Percentiles rank a stretch among this genome's conserved stretches.
Conservation (phyloP, 2,113 vertebrate species). For the Acrocephalus arundinaceus region DNA sequence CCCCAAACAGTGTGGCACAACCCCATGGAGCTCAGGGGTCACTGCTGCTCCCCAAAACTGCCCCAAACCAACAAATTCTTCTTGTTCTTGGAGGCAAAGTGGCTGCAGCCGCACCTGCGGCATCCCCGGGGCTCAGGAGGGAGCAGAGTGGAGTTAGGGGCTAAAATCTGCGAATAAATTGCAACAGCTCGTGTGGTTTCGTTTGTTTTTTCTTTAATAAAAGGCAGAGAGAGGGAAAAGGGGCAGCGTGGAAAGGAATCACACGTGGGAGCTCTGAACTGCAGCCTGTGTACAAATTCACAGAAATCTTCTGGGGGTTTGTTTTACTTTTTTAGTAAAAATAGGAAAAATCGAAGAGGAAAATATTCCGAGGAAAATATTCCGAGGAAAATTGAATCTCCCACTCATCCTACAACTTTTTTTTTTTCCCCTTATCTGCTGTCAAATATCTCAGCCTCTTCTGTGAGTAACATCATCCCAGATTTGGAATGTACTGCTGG, state of each 20-base stretch:
- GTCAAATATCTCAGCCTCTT: too few relatives aligned
- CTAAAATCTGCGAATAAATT: neutral
- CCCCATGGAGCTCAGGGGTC: accelerated
- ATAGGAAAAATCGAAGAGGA: neutral
- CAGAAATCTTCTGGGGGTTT: accelerated
- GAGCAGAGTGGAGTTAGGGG: neutral
- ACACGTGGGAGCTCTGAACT: neutral
- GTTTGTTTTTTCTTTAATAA: neutral
- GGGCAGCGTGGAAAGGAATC: neutral
- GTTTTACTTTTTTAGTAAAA: neutral
- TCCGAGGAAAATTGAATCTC: neutral
- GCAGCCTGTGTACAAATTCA: neutral
- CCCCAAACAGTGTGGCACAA: neutral
- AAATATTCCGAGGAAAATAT: too few relatives aligned
- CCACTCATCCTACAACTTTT: neutral
- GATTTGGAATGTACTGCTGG: too few relatives aligned
- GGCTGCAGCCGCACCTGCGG: neutral
- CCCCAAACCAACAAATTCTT: neutral
- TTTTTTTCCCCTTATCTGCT: neutral
- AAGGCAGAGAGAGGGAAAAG: neutral
- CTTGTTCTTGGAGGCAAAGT: neutral
- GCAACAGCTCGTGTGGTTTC: neutral
- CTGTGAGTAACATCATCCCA: too few relatives aligned
- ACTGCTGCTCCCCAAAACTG: neutral
- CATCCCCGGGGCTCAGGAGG: neutral